A percentile compares a stretch with the other conserved stretches of the same genome.
These are phyloP conservation scores for Charaxes varanes DNA, from an alignment of 1,140 invertebrate genomes.

Conservation along the genomic window DNA sequence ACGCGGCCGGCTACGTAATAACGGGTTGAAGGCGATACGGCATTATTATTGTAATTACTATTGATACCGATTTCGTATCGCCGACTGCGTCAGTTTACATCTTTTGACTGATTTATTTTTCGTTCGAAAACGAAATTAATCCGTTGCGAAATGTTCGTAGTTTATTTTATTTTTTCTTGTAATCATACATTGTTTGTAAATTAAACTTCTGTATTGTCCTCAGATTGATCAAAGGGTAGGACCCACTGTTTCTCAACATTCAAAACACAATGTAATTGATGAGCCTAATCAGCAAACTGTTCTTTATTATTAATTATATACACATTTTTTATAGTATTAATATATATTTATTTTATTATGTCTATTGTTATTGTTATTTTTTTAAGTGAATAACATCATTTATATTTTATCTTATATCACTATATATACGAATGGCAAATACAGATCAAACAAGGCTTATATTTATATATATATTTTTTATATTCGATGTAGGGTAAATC, in stretches of 20 bases:
- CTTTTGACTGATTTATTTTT: not conserved
- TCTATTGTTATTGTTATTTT: too few relatives aligned
- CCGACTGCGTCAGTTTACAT: not conserved
- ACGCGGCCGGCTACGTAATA: constrained; percentile 27
- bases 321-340: not conserved
- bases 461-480: too few relatives aligned
- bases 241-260: constrained; percentile 21
- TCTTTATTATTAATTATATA: not conserved
- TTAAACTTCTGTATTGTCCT: constrained; percentile 23
- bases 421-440: too few relatives aligned
- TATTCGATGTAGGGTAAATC: too few relatives aligned
- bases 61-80: constrained; percentile 7
- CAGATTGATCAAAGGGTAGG: constrained; percentile 22
- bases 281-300: not conserved
- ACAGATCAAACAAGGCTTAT: too few relatives aligned
- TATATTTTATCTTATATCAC: too few relatives aligned
- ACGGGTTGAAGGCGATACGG: constrained; percentile 22
- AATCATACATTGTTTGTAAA: constrained; percentile 1
- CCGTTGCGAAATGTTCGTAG: not conserved
- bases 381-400: too few relatives aligned
- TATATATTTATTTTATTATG: too few relatives aligned
- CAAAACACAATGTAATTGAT: constrained; percentile 18
- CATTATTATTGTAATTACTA: constrained; percentile 16
- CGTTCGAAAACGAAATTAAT: constrained; percentile 11
- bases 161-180: constrained; percentile 2